Evolutionary conservation across 2,888 invertebrate genomes (phyloP), one percentile per base, ranked within the genome.

Genomic region (Coelopa pilipes): DNA sequence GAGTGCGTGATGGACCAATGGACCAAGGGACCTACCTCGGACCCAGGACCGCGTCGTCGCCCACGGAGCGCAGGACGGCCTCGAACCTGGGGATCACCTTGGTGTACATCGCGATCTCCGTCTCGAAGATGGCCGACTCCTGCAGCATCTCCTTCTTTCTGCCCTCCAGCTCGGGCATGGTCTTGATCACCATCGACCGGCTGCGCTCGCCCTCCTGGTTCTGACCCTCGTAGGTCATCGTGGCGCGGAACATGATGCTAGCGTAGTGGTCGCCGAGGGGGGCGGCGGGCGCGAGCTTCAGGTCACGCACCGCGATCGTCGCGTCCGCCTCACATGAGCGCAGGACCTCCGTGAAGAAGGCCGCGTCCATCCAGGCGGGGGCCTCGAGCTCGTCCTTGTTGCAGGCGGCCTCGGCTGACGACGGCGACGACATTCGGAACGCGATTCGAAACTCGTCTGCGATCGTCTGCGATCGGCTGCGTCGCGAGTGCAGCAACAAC

Each of bases 101-200:
- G 0, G 80, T 78, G 63, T 83, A 85, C 82, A 85, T 83, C 3
- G 75, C 76, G 21, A 82, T 81, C 79, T 85, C 86, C 1, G 76
- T 79, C 74, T 78, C 74, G 24, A 86, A 85, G 24, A 84, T 74
- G 11, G 68, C 65, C 0, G 79, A 73, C 1, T 80, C 78, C 0
- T 49, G 74, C 10, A 85, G 19, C 45, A 83, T 57, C 0, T 83
- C 81, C 63, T 75, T 81, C 73, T 84, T 85, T 0, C 69, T 17
- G 1, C 83, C 80, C 10, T 84, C 80, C 13, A 15, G 13, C 13
- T 80, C 79, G 0, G 85, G 84, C 82, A 84, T 82, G 0, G 82
- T 81, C 72, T 86, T 85, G 1, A 84, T 78, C 24, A 85, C 80
- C 72, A 73, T 68, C 2, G 66, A 75, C n/a, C 2, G 3, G 2